Base-by-base conservation (phyloP, 2,888 invertebrate genomes). In the Noctua janthe region DNA sequence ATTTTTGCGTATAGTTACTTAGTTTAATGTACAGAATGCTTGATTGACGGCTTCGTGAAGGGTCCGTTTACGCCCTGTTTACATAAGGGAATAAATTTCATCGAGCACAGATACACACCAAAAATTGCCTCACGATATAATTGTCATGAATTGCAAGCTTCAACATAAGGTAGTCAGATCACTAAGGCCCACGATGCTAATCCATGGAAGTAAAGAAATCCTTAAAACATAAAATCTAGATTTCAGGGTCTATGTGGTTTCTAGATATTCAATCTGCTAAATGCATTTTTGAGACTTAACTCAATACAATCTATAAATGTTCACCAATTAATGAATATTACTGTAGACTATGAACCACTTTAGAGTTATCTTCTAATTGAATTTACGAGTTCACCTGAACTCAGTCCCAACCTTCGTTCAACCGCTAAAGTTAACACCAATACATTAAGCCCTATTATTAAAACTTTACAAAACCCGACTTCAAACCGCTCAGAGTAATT, bases 401-500 rank as follows among this genome's bases (percentile, higher is more conserved):
- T 43, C 47, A 5, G 23, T 49, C 43, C 47, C 39, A 54, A 54
- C 54, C 47, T 5, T n/a, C 51, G 43, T 20, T 35, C 71, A 71
- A 35, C 54, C 72, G 29, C 81, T 23, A n/a, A 54, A 15, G 35
- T 75, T 62, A 64, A 83, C 47, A 67, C 39, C 64, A 64, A 69
- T 71, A 77, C 51, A 71, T 80, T 56, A 71, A 75, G 29, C 74
- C 69, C 69, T 43, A 78, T 85, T 82, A 83, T 74, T 70, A 47
- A 85, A 76, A 77, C 64, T 71, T 59, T 73, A 82, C 74, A 78
- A 74, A 59, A 11, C 62, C 59, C 80, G 74, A 20, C 81, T 76
- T 78, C 76, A 80, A 69, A 70, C 76, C 56, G 66, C 70, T 81
- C 74, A 76, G 74, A 75, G 77, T 83, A 81, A 78, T 83, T 81